These are phyloP conservation scores for Cheumatopsyche charites DNA, from an alignment of 1,140 invertebrate species.

Conservation along the genomic window DNA sequence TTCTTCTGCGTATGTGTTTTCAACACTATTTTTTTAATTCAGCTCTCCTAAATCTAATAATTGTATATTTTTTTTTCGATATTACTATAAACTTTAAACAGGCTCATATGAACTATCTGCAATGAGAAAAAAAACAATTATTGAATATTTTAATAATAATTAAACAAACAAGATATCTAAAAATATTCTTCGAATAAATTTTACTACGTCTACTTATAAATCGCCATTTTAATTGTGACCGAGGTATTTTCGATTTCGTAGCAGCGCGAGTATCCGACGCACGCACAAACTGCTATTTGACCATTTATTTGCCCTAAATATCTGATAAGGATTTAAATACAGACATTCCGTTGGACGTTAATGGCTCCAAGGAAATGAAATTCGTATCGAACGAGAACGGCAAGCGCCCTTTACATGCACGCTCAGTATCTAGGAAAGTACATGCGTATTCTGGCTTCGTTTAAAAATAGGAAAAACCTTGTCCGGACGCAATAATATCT, in stretches of 20 bases:
- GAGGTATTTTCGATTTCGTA: constrained; percentile 6
- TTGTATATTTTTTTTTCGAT: constrained; percentile 19
- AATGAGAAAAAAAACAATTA: background rate
- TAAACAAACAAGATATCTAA: too few relatives aligned
- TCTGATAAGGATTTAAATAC: constrained; percentile 25
- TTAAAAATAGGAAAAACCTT: background rate
- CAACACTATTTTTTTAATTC: background rate
- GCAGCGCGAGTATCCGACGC: background rate
- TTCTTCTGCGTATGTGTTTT: constrained; percentile 14
- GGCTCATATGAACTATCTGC: constrained; percentile 1
- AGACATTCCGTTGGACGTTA: constrained; percentile 21
- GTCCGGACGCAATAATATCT: constrained; percentile 3
- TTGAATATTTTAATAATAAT: background rate
- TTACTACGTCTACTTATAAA: too few relatives aligned
- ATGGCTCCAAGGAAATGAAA: constrained; percentile 23
- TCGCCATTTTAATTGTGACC: constrained; percentile 3
- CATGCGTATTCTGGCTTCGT: background rate
- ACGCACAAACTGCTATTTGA: constrained; percentile 22
- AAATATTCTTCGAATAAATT: too few relatives aligned
- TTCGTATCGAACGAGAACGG: constrained; percentile 13
- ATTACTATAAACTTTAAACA: background rate
- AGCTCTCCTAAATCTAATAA: too few relatives aligned
- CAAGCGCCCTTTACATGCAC: background rate
- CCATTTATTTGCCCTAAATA: constrained; percentile 27
- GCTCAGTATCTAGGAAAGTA: background rate